These are phyloP conservation scores for Echinarachnius parma DNA, from an alignment of 53 echinoderm and acorn worm species.

Conservation along the genomic window DNA sequence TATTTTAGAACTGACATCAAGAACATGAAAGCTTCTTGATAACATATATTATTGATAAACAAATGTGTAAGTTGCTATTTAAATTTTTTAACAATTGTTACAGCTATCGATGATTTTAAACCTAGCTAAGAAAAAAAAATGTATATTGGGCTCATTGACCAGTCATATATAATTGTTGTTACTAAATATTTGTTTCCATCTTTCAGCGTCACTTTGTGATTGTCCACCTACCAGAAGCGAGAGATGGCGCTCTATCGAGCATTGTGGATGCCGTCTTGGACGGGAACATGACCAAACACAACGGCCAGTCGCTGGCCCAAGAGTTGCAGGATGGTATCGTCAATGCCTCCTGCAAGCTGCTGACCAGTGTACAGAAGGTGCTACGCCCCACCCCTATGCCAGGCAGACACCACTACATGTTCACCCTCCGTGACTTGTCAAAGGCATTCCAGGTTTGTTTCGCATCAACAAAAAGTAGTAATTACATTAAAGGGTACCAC, in stretches of 20 bases:
- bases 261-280: slow-evolving; percentile 91
- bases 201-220: slow-evolving; percentile 89
- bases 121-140: too few relatives aligned
- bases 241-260: slow-evolving; percentile 61
- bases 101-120: too few relatives aligned
- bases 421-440: slow-evolving; percentile 86
- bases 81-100: too few relatives aligned
- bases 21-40: too few relatives aligned
- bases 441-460: slow-evolving; percentile 87
- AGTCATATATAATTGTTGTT: too few relatives aligned
- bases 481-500: too few relatives aligned
- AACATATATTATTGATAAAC: too few relatives aligned
- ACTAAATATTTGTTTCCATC: too few relatives aligned
- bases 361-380: slow-evolving; percentile 77
- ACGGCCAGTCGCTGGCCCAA: slow-evolving; percentile 82
- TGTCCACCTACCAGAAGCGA: slow-evolving; percentile 76
- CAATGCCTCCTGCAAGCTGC: slow-evolving; percentile 79
- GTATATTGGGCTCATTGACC: too few relatives aligned
- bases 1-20: too few relatives aligned
- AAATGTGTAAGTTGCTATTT: too few relatives aligned
- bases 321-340: slow-evolving; percentile 95
- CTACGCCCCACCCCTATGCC: slow-evolving; percentile 76
- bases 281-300: slow-evolving; percentile 96
- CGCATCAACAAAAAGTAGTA: too few relatives aligned
- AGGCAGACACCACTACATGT: slow-evolving; percentile 88